Evolutionary conservation across 92 coral and sea anemone genomes (phyloP), one percentile per base, ranked within the genome.

Genomic region (Pocillopora grandis): DNA sequence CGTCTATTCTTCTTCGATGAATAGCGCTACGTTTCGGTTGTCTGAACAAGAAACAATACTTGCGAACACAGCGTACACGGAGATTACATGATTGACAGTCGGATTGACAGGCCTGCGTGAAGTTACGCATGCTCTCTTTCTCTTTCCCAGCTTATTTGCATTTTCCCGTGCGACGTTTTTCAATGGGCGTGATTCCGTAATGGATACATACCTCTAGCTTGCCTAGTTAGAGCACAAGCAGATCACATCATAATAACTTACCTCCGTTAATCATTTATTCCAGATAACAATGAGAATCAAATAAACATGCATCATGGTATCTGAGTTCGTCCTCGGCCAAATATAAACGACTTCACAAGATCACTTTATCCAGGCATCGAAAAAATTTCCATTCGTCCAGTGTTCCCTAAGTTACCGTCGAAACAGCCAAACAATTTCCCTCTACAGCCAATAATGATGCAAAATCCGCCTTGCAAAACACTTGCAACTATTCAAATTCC

Each of bases 271-370:
- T 27, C 31, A 27, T 27, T 27, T 27, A 27, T 27, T 27, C 31
- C 31, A 27, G 31, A 27, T 27, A 27, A 27, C 31, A 27, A 27
- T 27, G 31, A 35, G 67, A 76, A 76, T 76, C 66, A 76, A 76
- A 58, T 76, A 60, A 58, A 76, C 20, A 76, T 76, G 80, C 23
- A 76, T n/a, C 55, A 66, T 76, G 68, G 66, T 76, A 76, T 58
- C 58, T 58, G 66, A 58, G 79, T 31, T 58, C 12, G 79, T 76
- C 68, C 79, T 59, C 58, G 79, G 79, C 68, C 52, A 59, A 57
- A 76, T 76, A 23, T 76, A 27, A 27, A 27, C 66, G 68, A 76
- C 79, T 57, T 66, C 79, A 76, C 52, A 58, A 58, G 58, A 76
- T 21, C 78, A 56, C 78, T 74, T 18, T 55, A 67, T 76, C 58